Percentiles rank a stretch among this genome's conserved stretches.
Evolutionary conservation across 2,888 invertebrate genomes (phyloP).

Genomic region (Brenthis ino): DNA sequence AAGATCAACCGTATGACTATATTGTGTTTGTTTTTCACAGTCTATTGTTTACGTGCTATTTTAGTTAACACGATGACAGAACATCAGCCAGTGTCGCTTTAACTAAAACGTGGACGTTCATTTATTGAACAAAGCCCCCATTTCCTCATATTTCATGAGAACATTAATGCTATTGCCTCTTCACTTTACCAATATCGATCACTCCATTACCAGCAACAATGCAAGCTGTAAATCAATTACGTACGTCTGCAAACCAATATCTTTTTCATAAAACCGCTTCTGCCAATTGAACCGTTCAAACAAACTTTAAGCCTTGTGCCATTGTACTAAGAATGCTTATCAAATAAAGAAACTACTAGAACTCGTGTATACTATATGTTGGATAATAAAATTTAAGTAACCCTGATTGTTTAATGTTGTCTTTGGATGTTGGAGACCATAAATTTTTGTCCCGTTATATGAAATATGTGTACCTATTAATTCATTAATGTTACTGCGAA

Average conservation of each 20-base stretch:
- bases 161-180: slow-evolving; percentile 37
- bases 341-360: not conserved
- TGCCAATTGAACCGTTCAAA: slow-evolving; percentile 24
- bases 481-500: not conserved
- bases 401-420: slow-evolving; percentile 48
- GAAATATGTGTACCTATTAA: not conserved
- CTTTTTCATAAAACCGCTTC: slow-evolving; percentile 33
- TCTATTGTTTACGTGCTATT: too few relatives aligned
- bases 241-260: slow-evolving; percentile 39
- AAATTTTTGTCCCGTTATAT: slow-evolving; percentile 42
- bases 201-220: slow-evolving; percentile 40
- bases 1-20: too few relatives aligned
- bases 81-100: too few relatives aligned
- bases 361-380: not conserved
- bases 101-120: too few relatives aligned
- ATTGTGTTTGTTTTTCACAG: too few relatives aligned
- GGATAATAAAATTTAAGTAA: slow-evolving; percentile 51
- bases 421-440: slow-evolving; percentile 42
- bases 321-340: not conserved
- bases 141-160: too few relatives aligned
- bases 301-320: not conserved
- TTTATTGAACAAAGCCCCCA: too few relatives aligned
- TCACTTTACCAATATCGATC: slow-evolving; percentile 43
- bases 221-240: slow-evolving; percentile 42
- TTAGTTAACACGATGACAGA: too few relatives aligned